phyloP scores from a whole-genome alignment of 1,140 invertebrate genomes.

The Grapholita molesta region DNA sequence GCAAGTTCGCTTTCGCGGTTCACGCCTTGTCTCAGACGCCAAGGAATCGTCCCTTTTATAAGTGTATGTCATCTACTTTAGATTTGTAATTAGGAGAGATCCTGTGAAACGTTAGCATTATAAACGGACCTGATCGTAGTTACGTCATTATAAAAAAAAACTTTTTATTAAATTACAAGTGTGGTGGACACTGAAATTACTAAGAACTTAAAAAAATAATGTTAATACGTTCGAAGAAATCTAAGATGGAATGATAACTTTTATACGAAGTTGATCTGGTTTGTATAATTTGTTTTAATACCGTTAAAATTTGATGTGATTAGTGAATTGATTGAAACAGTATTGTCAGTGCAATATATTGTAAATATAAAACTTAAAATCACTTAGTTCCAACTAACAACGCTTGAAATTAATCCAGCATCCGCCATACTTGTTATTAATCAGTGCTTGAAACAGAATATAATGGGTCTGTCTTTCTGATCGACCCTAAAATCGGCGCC shows the following conservation, averaged over 20 bases:
- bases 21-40: no score
- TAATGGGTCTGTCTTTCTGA: background rate
- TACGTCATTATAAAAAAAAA: background rate
- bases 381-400: constrained; percentile 2
- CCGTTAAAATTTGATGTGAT: background rate
- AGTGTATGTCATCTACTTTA: background rate
- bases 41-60: no score
- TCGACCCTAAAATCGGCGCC: background rate
- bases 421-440: constrained; percentile 4
- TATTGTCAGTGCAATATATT: constrained; percentile 8
- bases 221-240: background rate
- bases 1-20: no score
- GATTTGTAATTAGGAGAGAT: background rate
- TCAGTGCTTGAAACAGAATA: background rate
- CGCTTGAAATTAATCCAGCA: background rate
- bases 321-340: constrained; percentile 1
- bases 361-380: background rate
- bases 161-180: background rate
- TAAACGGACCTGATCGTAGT: background rate
- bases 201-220: background rate
- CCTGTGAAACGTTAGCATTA: no score
- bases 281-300: background rate
- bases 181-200: background rate
- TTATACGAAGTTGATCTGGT: background rate
- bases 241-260: background rate